Conservation (phyloP, 2,797 vertebrate genomes). For the Telmatherina bonti region DNA sequence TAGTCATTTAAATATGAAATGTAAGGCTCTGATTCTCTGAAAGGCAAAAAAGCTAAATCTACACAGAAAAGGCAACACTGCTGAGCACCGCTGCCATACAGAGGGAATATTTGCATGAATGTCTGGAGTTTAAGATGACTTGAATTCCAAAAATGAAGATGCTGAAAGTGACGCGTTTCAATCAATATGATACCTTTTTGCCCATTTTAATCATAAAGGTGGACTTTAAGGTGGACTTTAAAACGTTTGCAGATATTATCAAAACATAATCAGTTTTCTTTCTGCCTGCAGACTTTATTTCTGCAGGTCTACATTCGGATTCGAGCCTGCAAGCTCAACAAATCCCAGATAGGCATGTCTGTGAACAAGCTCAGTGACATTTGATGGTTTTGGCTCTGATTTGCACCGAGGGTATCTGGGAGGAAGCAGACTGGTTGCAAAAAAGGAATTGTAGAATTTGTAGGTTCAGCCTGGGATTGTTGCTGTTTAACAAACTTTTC, state of each 20-base stretch:
- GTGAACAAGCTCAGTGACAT: conserved; percentile 12
- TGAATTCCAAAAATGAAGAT: no score
- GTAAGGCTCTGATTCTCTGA: background rate
- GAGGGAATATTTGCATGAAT: no score
- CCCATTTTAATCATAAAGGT: no score
- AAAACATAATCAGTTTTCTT: no score
- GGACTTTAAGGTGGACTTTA: no score
- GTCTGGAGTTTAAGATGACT: no score
- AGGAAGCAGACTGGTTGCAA: background rate
- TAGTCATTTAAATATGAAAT: background rate
- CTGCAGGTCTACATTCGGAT: background rate
- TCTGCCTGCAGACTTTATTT: no score
- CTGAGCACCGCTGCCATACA: no score
- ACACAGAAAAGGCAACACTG: no score
- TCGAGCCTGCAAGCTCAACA: background rate
- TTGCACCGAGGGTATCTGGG: background rate
- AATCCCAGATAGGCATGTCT: background rate
- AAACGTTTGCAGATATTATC: no score
- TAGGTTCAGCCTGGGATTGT: background rate
- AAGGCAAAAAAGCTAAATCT: background rate
- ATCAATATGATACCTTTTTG: no score
- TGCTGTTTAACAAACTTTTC: background rate
- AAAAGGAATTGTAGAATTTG: background rate
- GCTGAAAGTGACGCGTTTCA: no score
- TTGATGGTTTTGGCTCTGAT: background rate